Base-by-base conservation (phyloP, 2,113 vertebrate species). In the Hemiscyllium ocellatum region DNA sequence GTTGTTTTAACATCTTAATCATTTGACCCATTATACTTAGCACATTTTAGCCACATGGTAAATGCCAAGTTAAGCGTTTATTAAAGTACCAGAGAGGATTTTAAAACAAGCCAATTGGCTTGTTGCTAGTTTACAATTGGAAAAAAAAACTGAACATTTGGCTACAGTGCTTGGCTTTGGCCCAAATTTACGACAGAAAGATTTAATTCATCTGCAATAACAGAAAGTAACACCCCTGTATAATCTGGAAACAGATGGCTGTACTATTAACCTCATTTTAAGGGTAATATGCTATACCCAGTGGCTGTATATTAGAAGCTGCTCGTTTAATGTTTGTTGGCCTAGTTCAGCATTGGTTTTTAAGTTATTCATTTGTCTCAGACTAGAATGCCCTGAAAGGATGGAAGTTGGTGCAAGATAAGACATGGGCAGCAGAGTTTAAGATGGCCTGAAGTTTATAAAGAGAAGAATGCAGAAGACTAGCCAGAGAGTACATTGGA, bases 221-320 rank as follows among this genome's bases (percentile, higher is more conserved):
- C 33, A 29, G 13, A 69, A 13, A 69, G 66, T 24, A 94, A 47
- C n/a, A 68, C 42, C 65, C n/a, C 65, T 24, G n/a, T 24, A 69
- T 94, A 68, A 94, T 94, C 65, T 94, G 65, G n/a, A 69, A 66
- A 69, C 91, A 94, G 91, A 70, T 94, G 65, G 66, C 22, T 70
- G 68, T 47, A 42, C 33, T 70, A 37, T 68, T 24, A 22, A 22
- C 13, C 42, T 94, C 66, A 70, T 94, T 42, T 47, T 66, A 68
- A 70, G 87, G 15, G 26, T 47, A 37, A 70, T 70, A 69, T 70
- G 26, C 65, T 47, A 65, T 37, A n/a, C 4, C 3, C 37, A n/a
- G 61, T n/a, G n/a, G 65, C 33, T 68, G 91, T n/a, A 22, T n/a
- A 68, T 65, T 93, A 65, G 56, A 37, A 68, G 17, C n/a, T 93